Evolutionary conservation across 2,797 vertebrate genomes (phyloP).

Genomic region (Premnoplex brunnescens): DNA sequence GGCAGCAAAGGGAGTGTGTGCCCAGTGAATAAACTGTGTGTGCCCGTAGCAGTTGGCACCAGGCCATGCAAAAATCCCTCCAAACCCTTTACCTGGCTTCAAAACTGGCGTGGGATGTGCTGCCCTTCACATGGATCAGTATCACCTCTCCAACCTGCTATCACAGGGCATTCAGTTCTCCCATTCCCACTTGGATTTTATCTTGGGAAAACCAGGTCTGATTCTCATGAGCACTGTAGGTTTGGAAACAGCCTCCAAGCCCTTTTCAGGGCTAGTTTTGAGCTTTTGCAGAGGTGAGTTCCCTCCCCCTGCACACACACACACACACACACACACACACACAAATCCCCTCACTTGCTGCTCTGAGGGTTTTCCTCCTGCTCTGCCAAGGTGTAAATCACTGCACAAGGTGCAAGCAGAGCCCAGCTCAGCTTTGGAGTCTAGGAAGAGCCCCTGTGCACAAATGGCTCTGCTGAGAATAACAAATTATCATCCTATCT

Average conservation of each 20-base stretch:
- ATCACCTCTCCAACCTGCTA: not conserved
- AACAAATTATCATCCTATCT: constrained; percentile 60
- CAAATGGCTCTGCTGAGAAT: constrained; percentile 20
- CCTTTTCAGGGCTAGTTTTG: not conserved
- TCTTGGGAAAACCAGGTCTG: not conserved
- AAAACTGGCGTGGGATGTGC: not conserved
- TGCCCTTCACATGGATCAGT: not conserved
- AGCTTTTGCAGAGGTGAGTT: not conserved
- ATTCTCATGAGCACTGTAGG: not conserved
- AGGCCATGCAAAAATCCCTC: rapidly evolving
- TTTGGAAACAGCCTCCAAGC: not conserved
- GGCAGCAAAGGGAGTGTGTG: rapidly evolving
- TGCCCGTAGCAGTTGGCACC: not conserved
- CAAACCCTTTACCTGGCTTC: not conserved
- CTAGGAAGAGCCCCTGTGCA: not conserved
- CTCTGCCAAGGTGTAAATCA: not conserved
- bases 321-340: not conserved
- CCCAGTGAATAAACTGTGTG: rapidly evolving
- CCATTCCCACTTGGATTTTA: not conserved
- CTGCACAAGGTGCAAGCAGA: not conserved
- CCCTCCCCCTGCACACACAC: not conserved
- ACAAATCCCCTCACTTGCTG: not conserved
- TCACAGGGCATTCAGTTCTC: rapidly evolving
- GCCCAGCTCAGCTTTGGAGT: not conserved
- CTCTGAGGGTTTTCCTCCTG: not conserved